A percentile compares a stretch with the other conserved stretches of the same genome.
These are phyloP conservation scores for Pemphredon lugubris DNA, from an alignment of 2,888 invertebrate species.

Conservation along the genomic window DNA sequence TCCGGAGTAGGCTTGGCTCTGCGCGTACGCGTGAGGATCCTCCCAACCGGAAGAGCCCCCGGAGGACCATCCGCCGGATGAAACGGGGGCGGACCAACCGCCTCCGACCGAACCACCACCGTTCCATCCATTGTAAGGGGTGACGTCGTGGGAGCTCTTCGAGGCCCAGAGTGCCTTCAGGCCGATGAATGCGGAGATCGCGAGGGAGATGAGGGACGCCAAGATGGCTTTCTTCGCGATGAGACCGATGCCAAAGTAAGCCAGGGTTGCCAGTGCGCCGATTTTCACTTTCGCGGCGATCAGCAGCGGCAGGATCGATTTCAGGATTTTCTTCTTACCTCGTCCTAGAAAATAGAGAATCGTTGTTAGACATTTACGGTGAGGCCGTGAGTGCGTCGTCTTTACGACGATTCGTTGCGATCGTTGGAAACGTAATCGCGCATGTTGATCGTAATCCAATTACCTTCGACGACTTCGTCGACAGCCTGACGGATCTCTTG, in stretches of 20 bases:
- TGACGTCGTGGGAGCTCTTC: conserved; percentile 73
- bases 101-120: conserved; percentile 57
- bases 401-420: no score
- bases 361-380: no score
- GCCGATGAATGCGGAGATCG: conserved; percentile 83
- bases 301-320: conserved; percentile 83
- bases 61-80: conserved; percentile 54
- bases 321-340: conserved; percentile 83
- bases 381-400: no score
- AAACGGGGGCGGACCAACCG: conserved; percentile 57
- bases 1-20: conserved; percentile 75
- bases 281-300: conserved; percentile 84
- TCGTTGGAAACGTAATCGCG: no score
- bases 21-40: conserved; percentile 69
- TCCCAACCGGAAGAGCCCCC: conserved; percentile 72
- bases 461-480: conserved; percentile 83
- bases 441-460: no score
- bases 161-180: conserved; percentile 76
- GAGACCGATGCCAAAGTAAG: conserved; percentile 84
- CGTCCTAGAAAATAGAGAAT: conserved; percentile 79
- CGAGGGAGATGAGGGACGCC: conserved; percentile 84
- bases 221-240: conserved; percentile 86
- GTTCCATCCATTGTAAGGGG: conserved; percentile 73
- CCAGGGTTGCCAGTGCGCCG: conserved; percentile 82
- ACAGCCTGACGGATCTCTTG: conserved; percentile 83